Conservation (phyloP, 2,888 invertebrate species). For the Calliopum simillimum region DNA sequence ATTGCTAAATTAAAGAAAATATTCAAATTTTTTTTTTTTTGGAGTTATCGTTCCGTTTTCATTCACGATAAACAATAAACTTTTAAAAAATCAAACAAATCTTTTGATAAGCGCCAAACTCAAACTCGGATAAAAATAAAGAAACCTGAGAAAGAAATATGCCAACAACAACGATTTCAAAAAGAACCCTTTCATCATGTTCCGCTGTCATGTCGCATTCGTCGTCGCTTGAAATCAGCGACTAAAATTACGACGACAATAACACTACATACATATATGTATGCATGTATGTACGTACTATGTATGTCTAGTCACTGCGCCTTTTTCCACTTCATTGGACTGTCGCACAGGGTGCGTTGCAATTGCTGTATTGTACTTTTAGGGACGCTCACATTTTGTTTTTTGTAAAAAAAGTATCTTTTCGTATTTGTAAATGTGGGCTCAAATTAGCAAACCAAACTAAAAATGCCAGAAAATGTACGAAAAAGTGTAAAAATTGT, state of each 20-base stretch:
- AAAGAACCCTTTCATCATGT: conserved; percentile 55
- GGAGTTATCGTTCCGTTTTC: no score
- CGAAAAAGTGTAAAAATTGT: no score
- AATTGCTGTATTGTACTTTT: not conserved
- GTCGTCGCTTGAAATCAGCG: conserved; percentile 45
- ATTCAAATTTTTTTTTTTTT: no score
- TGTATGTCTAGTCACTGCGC: not conserved
- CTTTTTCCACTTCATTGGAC: not conserved
- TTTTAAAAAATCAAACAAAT: not conserved
- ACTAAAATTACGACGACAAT: not conserved
- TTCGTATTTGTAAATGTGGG: no score
- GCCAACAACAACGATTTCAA: not conserved
- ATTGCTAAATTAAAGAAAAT: no score
- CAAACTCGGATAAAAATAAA: not conserved
- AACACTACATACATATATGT: conserved; percentile 13
- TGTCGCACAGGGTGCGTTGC: not conserved
- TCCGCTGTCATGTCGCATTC: conserved; percentile 55
- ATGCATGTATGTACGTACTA: no score
- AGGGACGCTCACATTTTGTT: not conserved
- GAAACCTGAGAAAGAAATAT: not conserved
- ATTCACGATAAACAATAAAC: no score
- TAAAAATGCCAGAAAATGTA: no score
- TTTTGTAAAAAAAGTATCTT: no score
- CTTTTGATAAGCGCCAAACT: not conserved
- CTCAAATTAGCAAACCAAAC: no score